Percentiles rank a stretch among this genome's conserved stretches.
Evolutionary conservation across 2,888 invertebrate genomes (phyloP).

Genomic region (Zaprionus lineosus): DNA sequence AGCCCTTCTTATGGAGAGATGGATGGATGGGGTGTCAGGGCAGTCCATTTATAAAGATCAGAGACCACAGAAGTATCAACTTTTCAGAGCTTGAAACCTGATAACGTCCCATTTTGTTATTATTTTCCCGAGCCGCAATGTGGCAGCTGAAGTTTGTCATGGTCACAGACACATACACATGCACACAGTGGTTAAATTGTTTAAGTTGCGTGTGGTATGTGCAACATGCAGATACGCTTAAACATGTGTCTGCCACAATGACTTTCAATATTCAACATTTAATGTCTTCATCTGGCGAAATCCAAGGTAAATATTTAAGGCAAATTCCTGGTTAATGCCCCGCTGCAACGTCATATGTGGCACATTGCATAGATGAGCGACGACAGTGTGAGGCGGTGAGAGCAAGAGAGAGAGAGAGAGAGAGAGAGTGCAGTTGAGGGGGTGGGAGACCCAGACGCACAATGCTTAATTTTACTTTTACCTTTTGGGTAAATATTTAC

Average conservation of each 20-base stretch:
- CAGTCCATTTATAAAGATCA: no score
- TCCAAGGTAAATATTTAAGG: conserved; percentile 39
- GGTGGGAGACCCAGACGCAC: conserved; percentile 33
- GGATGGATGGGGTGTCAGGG: no score
- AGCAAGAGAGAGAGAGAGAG: background rate
- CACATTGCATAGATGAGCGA: background rate
- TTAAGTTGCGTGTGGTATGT: conserved; percentile 14
- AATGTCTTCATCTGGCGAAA: conserved; percentile 40
- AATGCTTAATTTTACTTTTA: conserved; percentile 70
- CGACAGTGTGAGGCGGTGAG: background rate
- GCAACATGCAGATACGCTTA: conserved; percentile 1
- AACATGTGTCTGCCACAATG: background rate
- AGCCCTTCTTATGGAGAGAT: no score
- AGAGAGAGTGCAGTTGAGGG: background rate
- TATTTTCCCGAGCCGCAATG: conserved; percentile 7
- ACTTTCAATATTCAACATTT: conserved; percentile 27
- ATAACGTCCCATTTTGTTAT: background rate
- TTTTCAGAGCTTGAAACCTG: background rate
- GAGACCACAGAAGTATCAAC: conserved; percentile 8
- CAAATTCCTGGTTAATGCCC: conserved; percentile 32
- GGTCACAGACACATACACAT: conserved; percentile 14
- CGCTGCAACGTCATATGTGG: conserved; percentile 13
- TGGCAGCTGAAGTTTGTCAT: conserved; percentile 5
- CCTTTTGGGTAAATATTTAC: conserved; percentile 68
- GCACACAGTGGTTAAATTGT: no score